phyloP scores from a whole-genome alignment of 2,113 vertebrate species.

The Proterorhinus semilunaris region DNA sequence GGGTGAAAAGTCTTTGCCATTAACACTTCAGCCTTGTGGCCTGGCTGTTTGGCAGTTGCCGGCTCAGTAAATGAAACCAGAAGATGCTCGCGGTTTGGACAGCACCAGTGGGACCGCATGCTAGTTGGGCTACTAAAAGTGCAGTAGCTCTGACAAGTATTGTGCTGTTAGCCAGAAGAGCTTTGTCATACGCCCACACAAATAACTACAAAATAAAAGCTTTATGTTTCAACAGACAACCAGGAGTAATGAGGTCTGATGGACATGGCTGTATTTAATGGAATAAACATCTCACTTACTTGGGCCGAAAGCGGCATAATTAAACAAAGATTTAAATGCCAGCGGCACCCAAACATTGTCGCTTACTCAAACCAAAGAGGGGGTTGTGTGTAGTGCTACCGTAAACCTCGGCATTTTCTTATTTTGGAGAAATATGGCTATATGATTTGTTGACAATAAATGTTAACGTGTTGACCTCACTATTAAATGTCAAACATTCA shows the following conservation, averaged over 20 bases:
- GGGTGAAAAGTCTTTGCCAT: constrained; percentile 65
- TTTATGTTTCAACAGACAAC: constrained; percentile 61
- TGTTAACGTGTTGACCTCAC: not conserved
- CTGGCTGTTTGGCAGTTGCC: constrained; percentile 71
- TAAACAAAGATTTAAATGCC: constrained; percentile 65
- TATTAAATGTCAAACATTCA: constrained; percentile 17
- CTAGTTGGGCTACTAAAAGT: constrained; percentile 68
- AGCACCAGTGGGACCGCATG: constrained; percentile 67
- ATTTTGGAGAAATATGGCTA: constrained; percentile 23
- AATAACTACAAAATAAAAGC: constrained; percentile 66
- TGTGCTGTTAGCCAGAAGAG: constrained; percentile 64
- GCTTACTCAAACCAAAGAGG: constrained; percentile 56
- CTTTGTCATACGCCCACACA: constrained; percentile 70
- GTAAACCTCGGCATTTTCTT: constrained; percentile 38
- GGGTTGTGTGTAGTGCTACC: constrained; percentile 42
- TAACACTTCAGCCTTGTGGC: constrained; percentile 71
- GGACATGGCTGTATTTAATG: constrained; percentile 62
- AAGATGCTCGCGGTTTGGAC: constrained; percentile 78
- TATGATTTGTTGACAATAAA: constrained; percentile 19
- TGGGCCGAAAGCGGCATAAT: constrained; percentile 56
- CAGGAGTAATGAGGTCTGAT: constrained; percentile 64
- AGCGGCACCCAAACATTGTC: constrained; percentile 59
- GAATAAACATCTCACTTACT: constrained; percentile 55
- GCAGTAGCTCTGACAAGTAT: constrained; percentile 75
- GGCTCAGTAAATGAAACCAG: constrained; percentile 77